Conservation (phyloP, 2,113 vertebrate genomes). For the Sardina pilchardus region DNA sequence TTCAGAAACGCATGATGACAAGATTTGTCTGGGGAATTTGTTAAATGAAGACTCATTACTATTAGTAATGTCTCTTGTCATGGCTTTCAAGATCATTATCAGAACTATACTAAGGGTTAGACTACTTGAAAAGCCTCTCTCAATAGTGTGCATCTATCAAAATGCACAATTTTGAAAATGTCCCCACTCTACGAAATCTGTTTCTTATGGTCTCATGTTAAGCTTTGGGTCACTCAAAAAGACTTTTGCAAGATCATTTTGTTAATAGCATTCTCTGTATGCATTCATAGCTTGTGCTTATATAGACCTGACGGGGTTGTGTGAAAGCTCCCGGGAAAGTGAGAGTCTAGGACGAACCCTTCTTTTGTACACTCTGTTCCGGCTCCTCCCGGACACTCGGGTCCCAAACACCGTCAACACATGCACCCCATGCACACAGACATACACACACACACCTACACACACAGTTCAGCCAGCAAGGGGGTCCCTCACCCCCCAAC, state of each 20-base stretch:
- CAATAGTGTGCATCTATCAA: background rate
- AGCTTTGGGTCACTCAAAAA: background rate
- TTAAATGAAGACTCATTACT: background rate
- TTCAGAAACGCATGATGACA: background rate
- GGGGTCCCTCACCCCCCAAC: conserved; percentile 80
- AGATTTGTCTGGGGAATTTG: background rate
- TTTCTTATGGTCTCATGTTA: background rate
- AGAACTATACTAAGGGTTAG: background rate
- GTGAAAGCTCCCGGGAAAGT: background rate
- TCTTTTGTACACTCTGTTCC: conserved; percentile 70
- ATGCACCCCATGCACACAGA: conserved; percentile 64
- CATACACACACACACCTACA: conserved; percentile 64
- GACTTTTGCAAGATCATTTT: background rate
- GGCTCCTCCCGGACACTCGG: conserved; percentile 77
- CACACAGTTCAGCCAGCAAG: conserved; percentile 68
- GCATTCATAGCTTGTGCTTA: conserved; percentile 3
- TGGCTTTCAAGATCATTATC: background rate
- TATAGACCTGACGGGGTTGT: background rate
- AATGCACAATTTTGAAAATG: background rate
- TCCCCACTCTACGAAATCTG: background rate
- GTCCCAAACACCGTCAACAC: conserved; percentile 76
- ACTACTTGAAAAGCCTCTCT: background rate
- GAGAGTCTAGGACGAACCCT: background rate
- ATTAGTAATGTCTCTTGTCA: background rate
- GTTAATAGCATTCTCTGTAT: background rate